Evolutionary conservation across 2,113 vertebrate genomes (phyloP).

Genomic region (Spea multiplicata): DNA sequence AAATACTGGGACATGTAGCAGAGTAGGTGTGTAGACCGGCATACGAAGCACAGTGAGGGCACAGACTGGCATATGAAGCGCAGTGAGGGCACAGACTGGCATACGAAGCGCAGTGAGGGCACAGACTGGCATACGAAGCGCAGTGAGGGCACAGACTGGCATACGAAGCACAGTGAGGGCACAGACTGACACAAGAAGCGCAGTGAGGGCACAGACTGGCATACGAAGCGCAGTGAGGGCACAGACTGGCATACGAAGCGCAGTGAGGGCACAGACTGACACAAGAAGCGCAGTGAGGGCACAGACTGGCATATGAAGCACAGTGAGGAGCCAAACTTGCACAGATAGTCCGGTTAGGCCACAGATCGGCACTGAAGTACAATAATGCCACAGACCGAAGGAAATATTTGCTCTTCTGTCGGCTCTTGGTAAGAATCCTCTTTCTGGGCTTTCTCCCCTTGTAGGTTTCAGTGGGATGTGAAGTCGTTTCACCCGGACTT

Average conservation of each 20-base stretch:
- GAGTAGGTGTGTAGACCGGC: not conserved
- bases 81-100: not conserved
- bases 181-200: too few relatives aligned
- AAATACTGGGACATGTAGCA: not conserved
- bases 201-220: too few relatives aligned
- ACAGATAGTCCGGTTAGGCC: not conserved
- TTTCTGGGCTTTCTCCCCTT: conserved; percentile 31
- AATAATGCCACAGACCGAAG: too few relatives aligned
- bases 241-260: too few relatives aligned
- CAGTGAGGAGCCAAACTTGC: not conserved
- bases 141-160: not conserved
- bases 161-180: not conserved
- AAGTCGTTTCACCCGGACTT: conserved; percentile 69
- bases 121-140: too few relatives aligned
- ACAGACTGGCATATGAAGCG: not conserved
- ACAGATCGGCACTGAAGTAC: too few relatives aligned
- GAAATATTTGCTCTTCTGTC: too few relatives aligned
- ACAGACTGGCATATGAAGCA: not conserved
- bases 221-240: too few relatives aligned
- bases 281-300: too few relatives aligned
- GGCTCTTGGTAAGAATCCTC: not conserved
- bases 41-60: not conserved
- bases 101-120: not conserved
- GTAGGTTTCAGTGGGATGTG: conserved; percentile 80
- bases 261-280: too few relatives aligned